Conservation (phyloP, 2,113 vertebrate species). For the Vanacampus margaritifer region DNA sequence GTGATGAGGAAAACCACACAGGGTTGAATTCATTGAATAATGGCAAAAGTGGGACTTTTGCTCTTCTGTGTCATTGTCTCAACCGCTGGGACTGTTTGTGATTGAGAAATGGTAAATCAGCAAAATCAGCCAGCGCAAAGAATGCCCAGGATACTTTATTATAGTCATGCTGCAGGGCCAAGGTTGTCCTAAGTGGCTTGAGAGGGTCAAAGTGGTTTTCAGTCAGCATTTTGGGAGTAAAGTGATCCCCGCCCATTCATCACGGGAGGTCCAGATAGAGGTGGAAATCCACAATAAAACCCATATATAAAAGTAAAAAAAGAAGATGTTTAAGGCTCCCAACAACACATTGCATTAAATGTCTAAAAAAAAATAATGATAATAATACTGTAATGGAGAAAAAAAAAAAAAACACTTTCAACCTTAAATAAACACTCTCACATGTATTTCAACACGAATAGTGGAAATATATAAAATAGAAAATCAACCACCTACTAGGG, state of each 20-base stretch:
- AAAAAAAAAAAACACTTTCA: too few relatives aligned
- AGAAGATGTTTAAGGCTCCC: too few relatives aligned
- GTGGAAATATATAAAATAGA: too few relatives aligned
- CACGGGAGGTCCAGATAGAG: too few relatives aligned
- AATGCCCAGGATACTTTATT: constrained; percentile 14
- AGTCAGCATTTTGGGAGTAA: not conserved
- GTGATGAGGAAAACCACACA: constrained; percentile 27
- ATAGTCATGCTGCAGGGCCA: constrained; percentile 17
- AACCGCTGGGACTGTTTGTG: constrained; percentile 23
- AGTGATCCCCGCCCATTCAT: not conserved
- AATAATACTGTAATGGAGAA: too few relatives aligned
- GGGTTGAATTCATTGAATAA: constrained; percentile 8
- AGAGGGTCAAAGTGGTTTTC: constrained; percentile 48
- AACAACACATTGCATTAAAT: too few relatives aligned
- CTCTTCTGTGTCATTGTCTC: constrained; percentile 50
- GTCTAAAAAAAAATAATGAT: too few relatives aligned
- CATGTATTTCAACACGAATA: too few relatives aligned
- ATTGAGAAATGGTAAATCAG: constrained; percentile 17
- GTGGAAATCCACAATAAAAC: too few relatives aligned
- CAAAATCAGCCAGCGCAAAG: constrained; percentile 29
- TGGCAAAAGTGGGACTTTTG: constrained; percentile 30
- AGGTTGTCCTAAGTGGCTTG: constrained; percentile 36
- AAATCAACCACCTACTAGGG: too few relatives aligned
- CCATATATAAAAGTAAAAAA: too few relatives aligned
- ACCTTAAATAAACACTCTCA: too few relatives aligned